phyloP scores from a whole-genome alignment of 2,113 vertebrate genomes.

The Myiagra hebetior region DNA sequence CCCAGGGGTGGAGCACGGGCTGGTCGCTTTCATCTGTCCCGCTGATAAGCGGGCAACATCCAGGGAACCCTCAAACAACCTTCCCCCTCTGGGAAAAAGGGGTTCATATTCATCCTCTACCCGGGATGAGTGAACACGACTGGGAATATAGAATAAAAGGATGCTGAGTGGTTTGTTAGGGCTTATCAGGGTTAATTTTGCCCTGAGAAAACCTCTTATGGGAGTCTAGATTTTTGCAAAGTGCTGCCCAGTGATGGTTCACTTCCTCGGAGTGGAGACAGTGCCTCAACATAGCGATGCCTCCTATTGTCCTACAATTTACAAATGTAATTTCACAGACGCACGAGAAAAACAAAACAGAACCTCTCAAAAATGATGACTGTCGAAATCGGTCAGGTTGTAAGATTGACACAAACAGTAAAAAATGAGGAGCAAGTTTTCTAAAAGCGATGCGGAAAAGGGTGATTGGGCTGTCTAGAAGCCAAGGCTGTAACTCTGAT shows the following conservation, averaged over 20 bases:
- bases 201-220: not conserved
- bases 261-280: rapidly evolving
- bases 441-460: not conserved
- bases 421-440: not conserved
- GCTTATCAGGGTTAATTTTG: not conserved
- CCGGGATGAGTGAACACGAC: not conserved
- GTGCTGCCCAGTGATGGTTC: not conserved
- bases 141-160: not conserved
- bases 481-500: not conserved
- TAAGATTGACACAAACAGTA: not conserved
- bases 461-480: not conserved
- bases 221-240: not conserved
- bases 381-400: not conserved
- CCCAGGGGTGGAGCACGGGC: constrained; percentile 1
- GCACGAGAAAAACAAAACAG: not conserved
- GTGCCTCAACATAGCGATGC: not conserved
- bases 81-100: not conserved
- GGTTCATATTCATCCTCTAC: not conserved
- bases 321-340: not conserved
- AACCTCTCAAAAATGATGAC: not conserved
- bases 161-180: not conserved
- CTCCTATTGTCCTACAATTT: rapidly evolving
- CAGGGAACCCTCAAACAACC: not conserved
- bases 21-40: not conserved
- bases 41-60: not conserved